phyloP scores from a whole-genome alignment of 2,113 vertebrate species.

The Rhinogobius similis region DNA sequence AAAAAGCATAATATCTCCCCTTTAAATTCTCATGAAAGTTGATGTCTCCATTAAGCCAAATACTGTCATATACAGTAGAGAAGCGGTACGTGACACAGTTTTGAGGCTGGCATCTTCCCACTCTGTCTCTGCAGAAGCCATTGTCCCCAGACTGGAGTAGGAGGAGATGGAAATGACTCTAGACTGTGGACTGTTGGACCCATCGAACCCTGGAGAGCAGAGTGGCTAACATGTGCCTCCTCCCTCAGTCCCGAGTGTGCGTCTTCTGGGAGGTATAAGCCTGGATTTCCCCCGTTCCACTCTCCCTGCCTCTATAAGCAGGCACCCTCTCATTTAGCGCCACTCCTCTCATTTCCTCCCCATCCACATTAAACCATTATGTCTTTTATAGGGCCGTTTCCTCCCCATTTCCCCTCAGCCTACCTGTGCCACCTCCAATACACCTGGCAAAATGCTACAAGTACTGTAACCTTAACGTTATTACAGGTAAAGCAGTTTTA shows the following conservation, averaged over 20 bases:
- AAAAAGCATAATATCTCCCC: too few species aligned
- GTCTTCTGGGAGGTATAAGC: conserved; percentile 72
- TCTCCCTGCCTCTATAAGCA: conserved; percentile 65
- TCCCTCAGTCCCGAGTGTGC: conserved; percentile 12
- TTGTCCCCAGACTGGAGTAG: conserved; percentile 75
- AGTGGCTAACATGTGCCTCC: conserved; percentile 10
- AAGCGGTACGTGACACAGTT: conserved; percentile 56
- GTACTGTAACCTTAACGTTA: background rate
- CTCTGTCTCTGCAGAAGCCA: conserved; percentile 68
- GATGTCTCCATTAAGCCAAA: background rate
- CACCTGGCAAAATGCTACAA: background rate
- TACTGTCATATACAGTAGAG: conserved; percentile 2
- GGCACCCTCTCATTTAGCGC: conserved; percentile 71
- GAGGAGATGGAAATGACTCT: conserved; percentile 67
- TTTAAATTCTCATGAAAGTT: too few species aligned
- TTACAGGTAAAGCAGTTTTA: background rate
- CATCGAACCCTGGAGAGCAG: conserved; percentile 54
- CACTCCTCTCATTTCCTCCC: conserved; percentile 69
- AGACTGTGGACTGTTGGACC: conserved; percentile 55
- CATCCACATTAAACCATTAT: conserved; percentile 59
- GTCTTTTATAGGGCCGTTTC: conserved; percentile 43
- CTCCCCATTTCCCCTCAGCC: conserved; percentile 19
- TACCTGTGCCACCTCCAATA: conserved; percentile 25
- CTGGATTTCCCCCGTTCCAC: conserved; percentile 76
- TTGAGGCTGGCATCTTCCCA: conserved; percentile 62